A percentile compares a stretch with the other conserved stretches of the same genome.
phyloP scores from a whole-genome alignment of 2,888 invertebrate genomes.

The Sesia bembeciformis region DNA sequence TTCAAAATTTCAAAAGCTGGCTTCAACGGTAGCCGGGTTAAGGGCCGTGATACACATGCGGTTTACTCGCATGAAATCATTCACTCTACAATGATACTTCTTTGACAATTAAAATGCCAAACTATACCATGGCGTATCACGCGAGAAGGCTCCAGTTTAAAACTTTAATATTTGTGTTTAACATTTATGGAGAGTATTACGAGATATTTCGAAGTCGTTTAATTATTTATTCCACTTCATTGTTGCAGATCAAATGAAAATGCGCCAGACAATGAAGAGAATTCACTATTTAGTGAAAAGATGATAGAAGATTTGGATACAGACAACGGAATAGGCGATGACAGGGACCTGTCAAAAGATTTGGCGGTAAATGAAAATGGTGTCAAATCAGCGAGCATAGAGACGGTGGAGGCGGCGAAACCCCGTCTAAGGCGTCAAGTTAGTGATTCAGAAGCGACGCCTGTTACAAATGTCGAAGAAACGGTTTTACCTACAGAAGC shows the following conservation, averaged over 20 bases:
- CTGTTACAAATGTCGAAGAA: not conserved
- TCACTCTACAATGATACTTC: no score
- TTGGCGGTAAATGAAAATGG: conserved; percentile 20
- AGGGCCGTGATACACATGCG: no score
- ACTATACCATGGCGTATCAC: no score
- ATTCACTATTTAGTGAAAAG: conserved; percentile 5
- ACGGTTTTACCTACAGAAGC: not conserved
- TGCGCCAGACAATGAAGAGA: not conserved
- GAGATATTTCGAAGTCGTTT: no score
- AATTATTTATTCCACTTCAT: not conserved
- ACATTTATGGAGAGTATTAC: no score
- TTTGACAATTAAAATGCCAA: no score
- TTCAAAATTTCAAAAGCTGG: no score
- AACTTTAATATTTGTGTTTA: no score
- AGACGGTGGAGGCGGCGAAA: not conserved
- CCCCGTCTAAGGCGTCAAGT: not conserved
- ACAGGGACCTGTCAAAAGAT: conserved; percentile 16
- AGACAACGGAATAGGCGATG: conserved; percentile 3
- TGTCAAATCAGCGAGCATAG: conserved; percentile 11
- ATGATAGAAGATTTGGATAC: conserved; percentile 2
- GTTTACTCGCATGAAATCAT: no score
- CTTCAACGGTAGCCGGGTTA: no score
- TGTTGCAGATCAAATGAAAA: conserved; percentile 4
- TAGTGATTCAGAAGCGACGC: not conserved
- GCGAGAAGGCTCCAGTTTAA: no score